Base-by-base conservation (phyloP, 2,888 invertebrate genomes). In the Bursaphelenchus okinawaensis region DNA sequence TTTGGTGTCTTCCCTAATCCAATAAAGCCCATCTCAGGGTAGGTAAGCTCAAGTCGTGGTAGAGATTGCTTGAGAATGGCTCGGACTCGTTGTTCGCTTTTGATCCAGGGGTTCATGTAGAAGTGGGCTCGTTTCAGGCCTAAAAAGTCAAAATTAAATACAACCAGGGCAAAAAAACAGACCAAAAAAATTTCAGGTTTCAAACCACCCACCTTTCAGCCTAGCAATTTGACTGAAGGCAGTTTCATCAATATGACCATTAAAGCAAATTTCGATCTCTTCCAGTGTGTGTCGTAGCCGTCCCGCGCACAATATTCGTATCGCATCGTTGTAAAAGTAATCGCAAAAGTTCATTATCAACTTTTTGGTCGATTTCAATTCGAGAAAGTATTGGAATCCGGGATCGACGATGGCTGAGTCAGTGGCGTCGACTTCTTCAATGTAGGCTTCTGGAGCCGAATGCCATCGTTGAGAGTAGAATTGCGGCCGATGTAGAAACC, bases 321-420 rank as follows among this genome's bases (percentile, higher is more conserved):
- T 50, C 12, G 72, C 80, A 16, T 73, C 74, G 59, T 80, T 77
- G 2, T 76, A 77, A 55, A 80, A 80, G 68, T 77, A 81, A 56
- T 81, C 78, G 57, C 79, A 80, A 62, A 78, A 81, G 62, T 81
- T 81, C 20, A 69, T 19, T 23, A 50, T 28, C 16, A 71, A 1
- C 24, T 67, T 65, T 16, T 72, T 69, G 1, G 79, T 29, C 19
- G 68, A 63, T 20, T 74, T 68, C 52, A 78, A 71, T 66, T 80
- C 74, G 7, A 59, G 52, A 22, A 80, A 69, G 68, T 79, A 80
- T 19, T 65, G 68, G 69, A 80, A 81, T 28, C 80, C 80, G 52
- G 70, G 71, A 63, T 80, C 74, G 7, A 77, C 72, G 19, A 81
- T 75, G 26, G 75, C 80, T 28, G 79, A 76, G 63, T 80, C 80